Base-by-base conservation (phyloP, 2,888 invertebrate species). In the Sphecodes monilicornis region DNA sequence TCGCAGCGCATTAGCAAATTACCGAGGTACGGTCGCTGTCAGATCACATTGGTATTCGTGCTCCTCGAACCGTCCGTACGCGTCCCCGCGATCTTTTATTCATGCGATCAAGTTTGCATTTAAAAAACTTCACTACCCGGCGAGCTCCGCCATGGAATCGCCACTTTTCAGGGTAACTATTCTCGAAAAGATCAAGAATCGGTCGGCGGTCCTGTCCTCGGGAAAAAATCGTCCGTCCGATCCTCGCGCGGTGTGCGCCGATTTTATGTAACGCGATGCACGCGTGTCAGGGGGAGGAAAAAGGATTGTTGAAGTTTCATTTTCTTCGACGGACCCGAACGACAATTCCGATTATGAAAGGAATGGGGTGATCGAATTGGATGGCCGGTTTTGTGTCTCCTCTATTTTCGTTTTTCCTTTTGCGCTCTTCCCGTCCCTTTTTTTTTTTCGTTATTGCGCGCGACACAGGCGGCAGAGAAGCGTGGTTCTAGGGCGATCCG, bases 401-500 rank as follows among this genome's bases (percentile, higher is more conserved):
- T 68, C 36, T 39, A 36, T 68, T 39, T 68, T 39, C 66, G 22
- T 39, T 36, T 68, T 36, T 36, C 36, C 11, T 39, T 68, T 32
- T 32, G 29, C 66, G 22, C 66, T n/a, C 66, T 68, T 36, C 36
- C 64, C 18, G 64, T 64, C 32, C 36, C 66, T 22, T 39, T 79
- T 81, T 80, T 81, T 84, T 85, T 76, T 80, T 86, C 66, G 66
- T 36, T 36, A 36, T 66, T 66, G 66, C 66, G 75, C 82, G 76
- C 79, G 73, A 85, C 85, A 85, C 87, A 89, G 85, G 86, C 85
- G 54, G 76, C 85, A 69, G 83, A 88, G 89, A 82, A 82, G 80
- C 86, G 83, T 78, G 84, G 81, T 88, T 86, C 83, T 89, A 88
- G 86, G 82, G 87, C 86, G 87, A 90, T 91, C 86, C 91, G 91